These are phyloP conservation scores for Philereme vetulata DNA, from an alignment of 2,888 invertebrate species.

Conservation along the genomic window DNA sequence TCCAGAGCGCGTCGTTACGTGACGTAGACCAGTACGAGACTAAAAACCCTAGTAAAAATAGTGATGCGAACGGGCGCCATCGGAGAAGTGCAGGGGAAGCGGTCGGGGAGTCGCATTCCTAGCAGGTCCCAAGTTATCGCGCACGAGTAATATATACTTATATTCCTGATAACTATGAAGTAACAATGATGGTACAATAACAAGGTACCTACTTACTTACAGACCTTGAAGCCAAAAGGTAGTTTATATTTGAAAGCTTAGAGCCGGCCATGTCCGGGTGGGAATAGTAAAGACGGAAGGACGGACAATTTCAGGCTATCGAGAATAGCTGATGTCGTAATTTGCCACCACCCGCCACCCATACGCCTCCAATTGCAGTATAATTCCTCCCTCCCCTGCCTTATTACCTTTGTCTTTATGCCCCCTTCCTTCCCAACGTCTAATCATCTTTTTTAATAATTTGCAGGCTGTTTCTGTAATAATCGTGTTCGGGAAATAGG, in stretches of 20 bases:
- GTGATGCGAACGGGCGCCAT: too few relatives aligned
- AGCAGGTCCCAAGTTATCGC: too few relatives aligned
- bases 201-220: too few relatives aligned
- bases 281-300: constrained; percentile 35
- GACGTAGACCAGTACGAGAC: too few relatives aligned
- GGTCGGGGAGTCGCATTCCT: too few relatives aligned
- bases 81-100: too few relatives aligned
- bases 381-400: constrained; percentile 19
- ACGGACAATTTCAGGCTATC: constrained; percentile 43
- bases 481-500: constrained; percentile 15
- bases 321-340: constrained; percentile 51
- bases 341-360: constrained; percentile 35
- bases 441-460: constrained; percentile 27
- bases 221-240: too few relatives aligned
- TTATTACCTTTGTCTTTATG: constrained; percentile 27
- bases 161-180: too few relatives aligned
- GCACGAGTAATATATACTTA: too few relatives aligned
- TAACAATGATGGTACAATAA: too few relatives aligned
- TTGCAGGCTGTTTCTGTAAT: constrained; percentile 16
- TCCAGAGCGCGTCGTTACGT: too few relatives aligned
- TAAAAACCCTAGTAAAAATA: too few relatives aligned
- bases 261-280: constrained; percentile 18
- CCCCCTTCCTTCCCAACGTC: constrained; percentile 17
- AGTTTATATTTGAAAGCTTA: not conserved
- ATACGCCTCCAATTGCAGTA: constrained; percentile 29